Conservation (phyloP, 1,140 invertebrate genomes). For the Thalassaphorura encarpata region DNA sequence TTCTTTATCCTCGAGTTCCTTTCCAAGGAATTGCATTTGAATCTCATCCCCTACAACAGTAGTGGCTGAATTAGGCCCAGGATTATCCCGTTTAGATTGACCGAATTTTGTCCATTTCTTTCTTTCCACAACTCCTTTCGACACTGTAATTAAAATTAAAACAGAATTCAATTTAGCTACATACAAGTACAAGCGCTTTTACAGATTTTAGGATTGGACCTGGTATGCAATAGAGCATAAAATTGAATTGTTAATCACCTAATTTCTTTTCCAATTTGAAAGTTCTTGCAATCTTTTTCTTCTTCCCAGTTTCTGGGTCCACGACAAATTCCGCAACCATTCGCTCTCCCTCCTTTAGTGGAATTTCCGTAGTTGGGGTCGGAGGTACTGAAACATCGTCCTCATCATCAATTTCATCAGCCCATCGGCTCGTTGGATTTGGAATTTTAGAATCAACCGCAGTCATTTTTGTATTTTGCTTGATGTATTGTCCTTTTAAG, state of each 20-base stretch:
- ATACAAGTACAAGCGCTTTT: background rate
- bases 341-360: slow-evolving; percentile 24
- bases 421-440: no score
- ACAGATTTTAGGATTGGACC: background rate
- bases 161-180: no score
- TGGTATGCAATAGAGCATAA: background rate
- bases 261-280: slow-evolving; percentile 31
- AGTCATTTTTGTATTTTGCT: slow-evolving; percentile 10
- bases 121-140: slow-evolving; percentile 79
- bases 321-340: slow-evolving; percentile 25
- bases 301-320: slow-evolving; percentile 30
- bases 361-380: slow-evolving; percentile 14
- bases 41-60: slow-evolving; percentile 94
- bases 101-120: slow-evolving; percentile 95
- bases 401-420: slow-evolving; percentile 31
- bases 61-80: slow-evolving; percentile 91
- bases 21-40: slow-evolving; percentile 82
- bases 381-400: slow-evolving; percentile 4
- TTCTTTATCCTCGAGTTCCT: slow-evolving; percentile 70
- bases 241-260: slow-evolving; percentile 15
- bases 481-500: no score
- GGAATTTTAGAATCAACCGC: no score
- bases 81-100: slow-evolving; percentile 73
- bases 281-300: slow-evolving; percentile 24
- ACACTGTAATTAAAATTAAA: slow-evolving; percentile 50